Evolutionary conservation across 1,140 invertebrate genomes (phyloP), one percentile per base, ranked within the genome.

Genomic region (Drosophila tsacasi): DNA sequence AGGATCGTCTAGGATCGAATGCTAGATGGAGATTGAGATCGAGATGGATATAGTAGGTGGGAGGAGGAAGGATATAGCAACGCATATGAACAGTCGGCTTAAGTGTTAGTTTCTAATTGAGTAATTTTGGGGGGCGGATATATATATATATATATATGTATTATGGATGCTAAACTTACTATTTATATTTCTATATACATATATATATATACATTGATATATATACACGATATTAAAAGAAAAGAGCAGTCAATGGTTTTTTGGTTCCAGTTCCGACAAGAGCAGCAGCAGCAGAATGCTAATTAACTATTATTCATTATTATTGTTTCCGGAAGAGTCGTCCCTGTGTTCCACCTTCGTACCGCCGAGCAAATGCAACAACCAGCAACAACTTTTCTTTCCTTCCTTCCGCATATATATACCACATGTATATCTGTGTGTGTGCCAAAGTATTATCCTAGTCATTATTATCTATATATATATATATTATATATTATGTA

Each of bases 191-290:
- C 59, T 72, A 79, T 78, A 79, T 78, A 77, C 62, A 68, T 40
- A 81, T 67, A 30, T 66, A 71, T 62, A 78, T 50, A 23, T 47
- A 44, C 8, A 32, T 40, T 5, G 8, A n/a, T 17, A 5, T 19
- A 64, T 59, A 69, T 52, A 82, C 77, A 83, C 72, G 68, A 87
- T 78, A 83, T 87, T 77, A 77, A 27, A 19, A 32, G 27, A 57
- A 32, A 79, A 44, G 71, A 86, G 83, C 83, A 87, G 83, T 87
- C 83, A 87, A 87, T 87, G 83, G 83, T 87, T 87, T 87, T 87
- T 87, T 87, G 83, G 83, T 87, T 87, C 83, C 83, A 85, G 66
- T 72, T 72, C 68, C 65, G 49, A 32, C 5, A 19, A 30, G 10
- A 52, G 60, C 66, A 78, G 47, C 47, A 27, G 47, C 47, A 27